Evolutionary conservation across 2,113 vertebrate genomes (phyloP), one percentile per base, ranked within the genome.

Genomic region (Gambusia holbrooki): DNA sequence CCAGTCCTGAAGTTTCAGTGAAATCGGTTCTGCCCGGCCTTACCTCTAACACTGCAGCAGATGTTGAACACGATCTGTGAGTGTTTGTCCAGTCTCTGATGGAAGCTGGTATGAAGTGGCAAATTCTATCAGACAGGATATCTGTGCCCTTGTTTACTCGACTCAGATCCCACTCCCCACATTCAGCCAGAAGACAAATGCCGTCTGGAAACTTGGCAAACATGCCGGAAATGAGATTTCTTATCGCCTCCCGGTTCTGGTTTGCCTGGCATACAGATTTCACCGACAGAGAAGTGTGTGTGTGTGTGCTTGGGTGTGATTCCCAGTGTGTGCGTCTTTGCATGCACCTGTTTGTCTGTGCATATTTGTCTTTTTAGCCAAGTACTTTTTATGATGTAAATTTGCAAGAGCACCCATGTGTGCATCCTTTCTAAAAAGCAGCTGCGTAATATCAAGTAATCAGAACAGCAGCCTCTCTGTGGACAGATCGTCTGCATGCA

Each of bases 161-260:
- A 22, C 67, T 90, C 76, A 70, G 69, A 84, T 89, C 75, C 71
- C 67, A 29, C 75, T 83, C 67, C 3, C 58, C 79, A 63, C 77
- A 76, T 82, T 72, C 81, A 77, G 77, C 84, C 82, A 54, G 70
- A 80, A 86, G 87, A 87, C 85, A 82, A 90, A 86, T 79, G 90
- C 58, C 25, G 71, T 76, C 78, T 79, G 86, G 77, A 80, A 87
- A 77, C 67, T 76, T 76, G 76, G 87, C 85, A 89, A 90, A 91
- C 87, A 88, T 27, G 64, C 45, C 74, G 84, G 90, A 90, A 88
- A 91, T 92, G 48, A 89, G 77, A 90, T 89, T 85, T 90, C 81
- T 86, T 91, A 92, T 93, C 85, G 27, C 61, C 69, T 60, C 68
- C 74, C 12, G 12, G 61, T 77, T 64, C 77, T 32, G 61, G 81